These are phyloP conservation scores for Microcebus tavaratra DNA, from an alignment of 2,113 vertebrate species.

Conservation along the genomic window DNA sequence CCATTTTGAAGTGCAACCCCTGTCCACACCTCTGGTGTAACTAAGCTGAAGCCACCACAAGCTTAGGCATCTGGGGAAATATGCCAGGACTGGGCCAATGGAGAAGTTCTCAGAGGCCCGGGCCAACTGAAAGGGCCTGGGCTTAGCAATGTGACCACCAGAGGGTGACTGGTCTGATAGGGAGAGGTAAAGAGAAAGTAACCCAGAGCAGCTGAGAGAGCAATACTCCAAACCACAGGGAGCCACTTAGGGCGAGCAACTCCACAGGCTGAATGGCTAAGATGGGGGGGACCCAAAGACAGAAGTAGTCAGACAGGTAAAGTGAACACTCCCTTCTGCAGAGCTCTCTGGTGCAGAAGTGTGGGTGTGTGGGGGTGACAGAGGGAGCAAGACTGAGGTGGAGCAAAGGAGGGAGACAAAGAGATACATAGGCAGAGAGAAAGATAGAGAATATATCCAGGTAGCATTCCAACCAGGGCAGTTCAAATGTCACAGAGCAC, in stretches of 20 bases:
- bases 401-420: neutral
- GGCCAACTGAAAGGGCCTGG: neutral
- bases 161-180: neutral
- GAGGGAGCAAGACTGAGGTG: neutral
- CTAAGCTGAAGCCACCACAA: slow-evolving; percentile 1
- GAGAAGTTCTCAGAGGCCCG: slow-evolving; percentile 10
- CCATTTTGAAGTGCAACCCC: fast-evolving
- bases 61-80: slow-evolving; percentile 56
- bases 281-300: neutral
- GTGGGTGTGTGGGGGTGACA: neutral
- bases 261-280: neutral
- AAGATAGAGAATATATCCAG: neutral
- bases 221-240: neutral
- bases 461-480: neutral
- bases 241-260: fast-evolving
- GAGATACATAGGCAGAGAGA: neutral
- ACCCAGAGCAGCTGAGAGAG: neutral
- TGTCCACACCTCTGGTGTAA: neutral
- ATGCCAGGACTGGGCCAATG: neutral
- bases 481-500: fast-evolving
- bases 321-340: neutral
- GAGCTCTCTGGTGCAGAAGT: neutral
- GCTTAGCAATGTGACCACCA: neutral
- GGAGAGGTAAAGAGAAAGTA: neutral
- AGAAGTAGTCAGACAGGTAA: fast-evolving